phyloP scores from a whole-genome alignment of 2,113 vertebrate species.

The Polyodon spathula region DNA sequence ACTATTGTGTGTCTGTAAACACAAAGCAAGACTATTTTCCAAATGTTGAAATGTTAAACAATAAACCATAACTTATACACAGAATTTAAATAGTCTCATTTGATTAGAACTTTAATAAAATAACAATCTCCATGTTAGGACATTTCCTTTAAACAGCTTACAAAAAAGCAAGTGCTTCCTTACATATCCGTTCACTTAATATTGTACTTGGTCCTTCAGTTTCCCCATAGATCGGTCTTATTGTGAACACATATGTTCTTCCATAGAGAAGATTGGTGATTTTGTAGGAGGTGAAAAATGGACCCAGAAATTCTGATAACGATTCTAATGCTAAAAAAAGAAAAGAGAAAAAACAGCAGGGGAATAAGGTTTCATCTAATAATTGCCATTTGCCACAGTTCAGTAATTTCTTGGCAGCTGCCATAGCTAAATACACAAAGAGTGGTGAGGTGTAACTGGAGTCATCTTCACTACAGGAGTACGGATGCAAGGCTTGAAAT shows the following conservation, averaged over 20 bases:
- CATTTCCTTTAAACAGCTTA: background rate
- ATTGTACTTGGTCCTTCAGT: slow-evolving; percentile 53
- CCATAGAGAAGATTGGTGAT: slow-evolving; percentile 52
- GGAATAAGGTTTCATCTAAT: background rate
- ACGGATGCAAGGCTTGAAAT: background rate
- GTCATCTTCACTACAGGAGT: slow-evolving; percentile 1
- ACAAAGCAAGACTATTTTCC: too few relatives aligned
- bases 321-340: slow-evolving; percentile 53
- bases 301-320: slow-evolving; percentile 50
- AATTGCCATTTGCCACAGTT: background rate
- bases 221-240: slow-evolving; percentile 66
- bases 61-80: too few relatives aligned
- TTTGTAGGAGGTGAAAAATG: slow-evolving; percentile 44
- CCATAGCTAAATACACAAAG: background rate
- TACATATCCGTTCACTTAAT: slow-evolving; percentile 57
- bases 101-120: too few relatives aligned
- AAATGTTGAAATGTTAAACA: too few relatives aligned
- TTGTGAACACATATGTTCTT: slow-evolving; percentile 63
- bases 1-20: too few relatives aligned
- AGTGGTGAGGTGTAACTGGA: background rate
- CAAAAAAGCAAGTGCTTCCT: slow-evolving; percentile 17
- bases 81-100: too few relatives aligned
- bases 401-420: background rate
- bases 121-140: too few relatives aligned
- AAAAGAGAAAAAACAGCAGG: slow-evolving; percentile 5